phyloP scores from a whole-genome alignment of 2,113 vertebrate genomes.

The Telmatochromis brichardi region DNA sequence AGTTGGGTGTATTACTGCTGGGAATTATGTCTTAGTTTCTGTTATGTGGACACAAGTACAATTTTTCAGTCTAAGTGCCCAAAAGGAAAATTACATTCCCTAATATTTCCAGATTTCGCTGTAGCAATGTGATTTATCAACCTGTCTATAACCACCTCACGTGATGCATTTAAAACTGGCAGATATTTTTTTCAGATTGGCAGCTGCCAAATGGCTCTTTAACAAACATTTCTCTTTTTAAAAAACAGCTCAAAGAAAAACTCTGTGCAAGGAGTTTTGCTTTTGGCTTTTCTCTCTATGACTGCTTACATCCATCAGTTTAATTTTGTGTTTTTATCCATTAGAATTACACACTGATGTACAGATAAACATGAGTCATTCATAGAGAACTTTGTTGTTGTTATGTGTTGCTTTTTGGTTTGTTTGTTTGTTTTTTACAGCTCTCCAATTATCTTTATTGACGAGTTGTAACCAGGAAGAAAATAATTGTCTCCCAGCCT shows the following conservation, averaged over 20 bases:
- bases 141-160: neutral
- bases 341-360: neutral
- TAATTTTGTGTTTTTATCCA: neutral
- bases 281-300: neutral
- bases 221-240: neutral
- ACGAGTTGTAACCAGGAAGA: neutral
- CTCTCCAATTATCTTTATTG: neutral
- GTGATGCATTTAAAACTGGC: neutral
- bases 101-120: neutral
- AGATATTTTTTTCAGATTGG: neutral
- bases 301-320: neutral
- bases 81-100: neutral
- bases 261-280: neutral
- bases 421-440: accelerated
- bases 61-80: neutral
- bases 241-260: neutral
- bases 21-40: neutral
- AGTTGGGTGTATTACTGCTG: neutral
- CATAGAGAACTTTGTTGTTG: neutral
- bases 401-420: neutral
- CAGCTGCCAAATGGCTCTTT: neutral
- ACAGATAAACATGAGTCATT: neutral
- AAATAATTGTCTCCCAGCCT: neutral
- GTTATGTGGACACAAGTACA: neutral
- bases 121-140: neutral